Evolutionary conservation across 2,888 invertebrate species (phyloP), one percentile per base, ranked within the genome.

Genomic region (Drosophila crucigera): DNA sequence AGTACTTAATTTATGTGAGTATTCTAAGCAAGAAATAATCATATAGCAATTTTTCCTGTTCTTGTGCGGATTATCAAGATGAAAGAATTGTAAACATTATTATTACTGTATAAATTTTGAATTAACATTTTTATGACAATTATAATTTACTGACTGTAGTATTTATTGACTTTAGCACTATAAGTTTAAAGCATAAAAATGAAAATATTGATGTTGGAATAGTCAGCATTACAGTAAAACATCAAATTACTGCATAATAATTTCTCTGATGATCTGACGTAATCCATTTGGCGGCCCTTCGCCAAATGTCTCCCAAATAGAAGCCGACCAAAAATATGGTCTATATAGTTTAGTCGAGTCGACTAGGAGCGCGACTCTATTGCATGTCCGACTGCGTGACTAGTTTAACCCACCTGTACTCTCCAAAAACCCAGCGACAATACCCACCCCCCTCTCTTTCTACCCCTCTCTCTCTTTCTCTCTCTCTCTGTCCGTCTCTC

Each of bases 331-430:
- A 78, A 86, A 86, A 70, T 78, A 71, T 74, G 69, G 70, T 62
- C 73, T 69, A 53, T 73, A 55, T 54, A 41, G 67, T 56, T 39
- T 39, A 76, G 66, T 53, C 33, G 58, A 70, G 59, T 43, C 62
- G 54, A 64, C 60, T 60, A 68, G 31, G 41, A 79, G 79, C 71
- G 80, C 78, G 73, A 74, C 72, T 25, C 47, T 64, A 80, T 90
- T 83, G 90, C 85, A 89, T 86, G 90, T 85, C 78, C 71, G 75
- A 74, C 89, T 86, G 89, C 86, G 90, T 86, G 89, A 86, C 86
- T 84, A 82, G 83, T 87, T 87, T 82, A 87, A 68, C 84, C 81
- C 83, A 86, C 84, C 84, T 82, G 80, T 68, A 65, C 69, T 70
- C 59, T 63, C 54, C 64, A 76, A 59, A 47, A 47, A 62, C 31